phyloP scores from a whole-genome alignment of 2,888 invertebrate genomes.

The Aplocera efformata region DNA sequence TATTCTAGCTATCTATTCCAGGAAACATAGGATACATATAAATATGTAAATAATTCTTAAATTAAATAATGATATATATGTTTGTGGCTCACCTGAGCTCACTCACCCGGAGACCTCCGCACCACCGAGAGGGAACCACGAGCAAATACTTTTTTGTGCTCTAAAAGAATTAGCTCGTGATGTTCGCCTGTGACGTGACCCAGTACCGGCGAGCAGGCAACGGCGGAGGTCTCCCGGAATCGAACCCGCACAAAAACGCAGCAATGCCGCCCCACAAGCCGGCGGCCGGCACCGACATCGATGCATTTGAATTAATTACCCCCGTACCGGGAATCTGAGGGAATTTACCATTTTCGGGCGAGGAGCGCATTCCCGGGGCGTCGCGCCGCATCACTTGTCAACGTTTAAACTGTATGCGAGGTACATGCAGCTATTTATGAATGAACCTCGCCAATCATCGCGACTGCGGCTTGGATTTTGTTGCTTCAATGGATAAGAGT shows the following conservation, averaged over 20 bases:
- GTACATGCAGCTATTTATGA: conserved; percentile 21
- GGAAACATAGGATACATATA: no score
- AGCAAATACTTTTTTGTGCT: no score
- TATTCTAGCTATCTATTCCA: no score
- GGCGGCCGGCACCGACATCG: conserved; percentile 23
- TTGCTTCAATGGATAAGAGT: no score
- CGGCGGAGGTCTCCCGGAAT: conserved; percentile 33
- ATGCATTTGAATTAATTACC: conserved; percentile 27
- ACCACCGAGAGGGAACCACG: no score
- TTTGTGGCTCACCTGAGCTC: no score
- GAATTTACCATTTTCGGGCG: conserved; percentile 35
- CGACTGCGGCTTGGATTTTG: no score
- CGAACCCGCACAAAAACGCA: conserved; percentile 36
- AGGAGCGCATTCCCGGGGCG: conserved; percentile 14
- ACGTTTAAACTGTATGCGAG: conserved; percentile 23
- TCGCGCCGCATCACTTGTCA: conserved; percentile 15
- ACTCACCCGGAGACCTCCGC: no score
- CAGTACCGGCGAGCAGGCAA: conserved; percentile 25
- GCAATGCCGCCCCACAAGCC: conserved; percentile 30
- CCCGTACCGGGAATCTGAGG: conserved; percentile 32
- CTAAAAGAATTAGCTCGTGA: no score
- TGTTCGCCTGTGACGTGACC: background rate
- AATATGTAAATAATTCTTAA: no score
- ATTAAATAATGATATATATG: no score
- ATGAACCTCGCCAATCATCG: no score